Conservation (phyloP, 2,797 vertebrate genomes). For the Momotus momota region DNA sequence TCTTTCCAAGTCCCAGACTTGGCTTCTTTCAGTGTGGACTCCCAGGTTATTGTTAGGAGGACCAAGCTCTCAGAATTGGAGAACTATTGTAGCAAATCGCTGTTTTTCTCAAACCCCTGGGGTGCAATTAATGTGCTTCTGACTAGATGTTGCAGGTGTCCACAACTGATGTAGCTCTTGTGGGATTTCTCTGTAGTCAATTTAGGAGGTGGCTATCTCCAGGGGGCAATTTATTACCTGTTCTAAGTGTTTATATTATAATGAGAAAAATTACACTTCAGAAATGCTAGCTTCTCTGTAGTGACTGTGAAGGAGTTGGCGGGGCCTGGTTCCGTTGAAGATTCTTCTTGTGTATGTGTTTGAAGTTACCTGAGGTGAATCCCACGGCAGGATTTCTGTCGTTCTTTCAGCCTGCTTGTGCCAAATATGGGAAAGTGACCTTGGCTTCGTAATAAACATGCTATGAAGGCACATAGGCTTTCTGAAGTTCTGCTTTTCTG, state of each 20-base stretch:
- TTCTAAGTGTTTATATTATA: background rate
- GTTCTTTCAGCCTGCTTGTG: background rate
- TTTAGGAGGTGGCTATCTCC: background rate
- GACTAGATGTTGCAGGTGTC: background rate
- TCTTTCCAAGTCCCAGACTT: background rate
- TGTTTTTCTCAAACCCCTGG: background rate
- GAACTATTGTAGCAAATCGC: rapidly evolving
- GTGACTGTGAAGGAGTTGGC: background rate
- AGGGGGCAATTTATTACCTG: background rate
- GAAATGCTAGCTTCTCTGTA: background rate
- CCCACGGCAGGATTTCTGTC: background rate
- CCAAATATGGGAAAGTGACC: background rate
- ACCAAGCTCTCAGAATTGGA: background rate
- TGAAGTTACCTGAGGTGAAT: background rate
- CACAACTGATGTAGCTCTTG: background rate
- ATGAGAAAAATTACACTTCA: background rate
- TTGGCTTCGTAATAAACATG: background rate
- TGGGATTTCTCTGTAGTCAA: background rate
- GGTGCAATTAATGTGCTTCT: background rate
- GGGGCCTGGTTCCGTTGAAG: background rate
- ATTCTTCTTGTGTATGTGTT: background rate
- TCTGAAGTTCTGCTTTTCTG: background rate
- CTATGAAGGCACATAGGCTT: background rate
- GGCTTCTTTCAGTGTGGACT: background rate
- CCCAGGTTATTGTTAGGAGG: background rate